Evolutionary conservation across 2,113 vertebrate genomes (phyloP), one percentile per base, ranked within the genome.

Genomic region (Melanerpes formicivorus): DNA sequence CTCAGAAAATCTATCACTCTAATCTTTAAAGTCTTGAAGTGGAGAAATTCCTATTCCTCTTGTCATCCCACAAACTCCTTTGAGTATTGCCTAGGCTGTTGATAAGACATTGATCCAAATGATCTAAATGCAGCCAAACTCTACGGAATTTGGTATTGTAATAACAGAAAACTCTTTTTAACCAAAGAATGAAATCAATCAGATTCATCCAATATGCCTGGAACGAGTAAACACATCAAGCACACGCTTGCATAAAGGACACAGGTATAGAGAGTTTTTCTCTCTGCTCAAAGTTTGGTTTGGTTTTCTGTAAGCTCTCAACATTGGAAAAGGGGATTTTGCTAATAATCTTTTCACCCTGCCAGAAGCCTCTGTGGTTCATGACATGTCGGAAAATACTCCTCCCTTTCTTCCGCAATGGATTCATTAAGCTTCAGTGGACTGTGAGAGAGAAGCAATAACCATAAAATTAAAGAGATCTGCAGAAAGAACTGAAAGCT

Each of bases 381-480:
- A 90, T 59, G 72, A 85, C 34, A 80, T 46, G 58, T 71, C 32
- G 79, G 71, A 60, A 93, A 88, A 88, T 40, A 71, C 3, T 32
- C 56, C 34, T 88, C 37, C 19, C 14, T 72, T 46, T 84, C 72
- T 93, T 79, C 64, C 59, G 14, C 55, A 81, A 23, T 63, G 58
- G 48, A 77, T 85, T 95, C 82, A 85, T 90, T 94, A 93, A 90
- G 56, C 32, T 93, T 90, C 94, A 91, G 60, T 55, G 77, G 85
- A 93, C 93, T 90, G 78, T 92, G 85, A 93, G 75, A 91, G 73
- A 50, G 79, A 85, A 91, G 72, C 65, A 87, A 71, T 91, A 92
- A 90, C 76, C 79, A 70, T 80, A 37, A 70, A 89, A 91, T 80
- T 91, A 85, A 73, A 37, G 52, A 67, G 42, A 67, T 74, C 29